Evolutionary conservation across 2,113 vertebrate species (phyloP).

Genomic region (Athene noctua): DNA sequence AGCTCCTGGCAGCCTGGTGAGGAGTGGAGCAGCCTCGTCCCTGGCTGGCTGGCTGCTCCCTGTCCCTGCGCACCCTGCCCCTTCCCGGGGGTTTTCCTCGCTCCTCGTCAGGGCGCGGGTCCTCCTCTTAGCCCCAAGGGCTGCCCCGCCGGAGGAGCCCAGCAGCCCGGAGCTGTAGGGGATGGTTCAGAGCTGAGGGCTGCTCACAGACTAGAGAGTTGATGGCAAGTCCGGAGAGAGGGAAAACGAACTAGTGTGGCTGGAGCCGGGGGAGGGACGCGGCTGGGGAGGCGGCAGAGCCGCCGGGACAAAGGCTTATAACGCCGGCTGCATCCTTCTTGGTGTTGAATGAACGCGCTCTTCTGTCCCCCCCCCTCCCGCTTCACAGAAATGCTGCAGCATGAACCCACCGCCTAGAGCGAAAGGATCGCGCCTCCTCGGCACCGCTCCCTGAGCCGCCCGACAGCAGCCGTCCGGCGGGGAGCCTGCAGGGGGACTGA

Average conservation of each 20-base stretch:
- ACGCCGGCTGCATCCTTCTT: neutral
- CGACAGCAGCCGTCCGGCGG: neutral
- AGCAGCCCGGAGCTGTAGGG: neutral
- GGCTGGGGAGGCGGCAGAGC: neutral
- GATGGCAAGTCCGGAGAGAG: neutral
- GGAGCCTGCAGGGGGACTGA: neutral
- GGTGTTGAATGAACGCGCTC: neutral
- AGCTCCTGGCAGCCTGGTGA: neutral
- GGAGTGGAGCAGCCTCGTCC: neutral
- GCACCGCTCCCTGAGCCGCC: neutral
- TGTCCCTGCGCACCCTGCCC: neutral
- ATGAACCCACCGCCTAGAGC: constrained; percentile 13
- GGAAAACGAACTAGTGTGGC: neutral
- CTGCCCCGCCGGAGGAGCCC: neutral
- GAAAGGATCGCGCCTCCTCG: neutral
- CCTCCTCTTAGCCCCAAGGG: neutral
- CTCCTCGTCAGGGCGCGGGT: neutral
- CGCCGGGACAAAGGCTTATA: neutral
- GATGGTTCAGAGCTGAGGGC: neutral
- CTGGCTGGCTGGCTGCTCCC: neutral
- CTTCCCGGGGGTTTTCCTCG: neutral
- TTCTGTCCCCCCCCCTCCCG: neutral
- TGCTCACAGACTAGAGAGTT: neutral
- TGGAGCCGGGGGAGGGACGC: neutral
- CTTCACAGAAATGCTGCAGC: constrained; percentile 62